Evolutionary conservation across 2,113 vertebrate species (phyloP).

Genomic region (Oriolus oriolus): DNA sequence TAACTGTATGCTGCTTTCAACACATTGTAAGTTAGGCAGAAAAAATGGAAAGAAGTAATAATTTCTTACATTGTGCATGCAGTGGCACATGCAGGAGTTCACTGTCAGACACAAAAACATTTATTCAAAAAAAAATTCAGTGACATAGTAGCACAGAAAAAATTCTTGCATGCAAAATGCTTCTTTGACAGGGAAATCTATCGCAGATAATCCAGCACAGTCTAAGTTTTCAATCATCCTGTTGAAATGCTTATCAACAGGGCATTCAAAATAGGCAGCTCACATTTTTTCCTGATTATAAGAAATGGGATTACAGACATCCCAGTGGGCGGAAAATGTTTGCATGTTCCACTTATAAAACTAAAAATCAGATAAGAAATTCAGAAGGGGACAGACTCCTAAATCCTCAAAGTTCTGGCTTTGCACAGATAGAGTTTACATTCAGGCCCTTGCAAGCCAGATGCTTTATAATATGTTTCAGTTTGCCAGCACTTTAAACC

Average conservation of each 20-base stretch:
- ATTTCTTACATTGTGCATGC: not conserved
- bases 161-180: not conserved
- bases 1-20: not conserved
- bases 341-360: not conserved
- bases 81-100: not conserved
- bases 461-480: not conserved
- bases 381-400: not conserved
- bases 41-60: not conserved
- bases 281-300: not conserved
- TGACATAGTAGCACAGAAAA: not conserved
- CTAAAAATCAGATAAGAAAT: conserved; percentile 23
- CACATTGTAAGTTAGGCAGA: not conserved
- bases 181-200: not conserved
- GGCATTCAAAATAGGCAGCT: not conserved
- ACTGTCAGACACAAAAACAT: not conserved
- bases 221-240: not conserved
- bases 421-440: not conserved
- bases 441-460: not conserved
- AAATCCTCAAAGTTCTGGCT: not conserved
- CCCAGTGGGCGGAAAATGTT: not conserved
- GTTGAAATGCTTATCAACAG: not conserved
- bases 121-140: not conserved
- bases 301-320: conserved; percentile 12
- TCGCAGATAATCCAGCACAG: not conserved
- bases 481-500: not conserved